Conservation (phyloP, 2,113 vertebrate genomes). For the Peromyscus polionotus region DNA sequence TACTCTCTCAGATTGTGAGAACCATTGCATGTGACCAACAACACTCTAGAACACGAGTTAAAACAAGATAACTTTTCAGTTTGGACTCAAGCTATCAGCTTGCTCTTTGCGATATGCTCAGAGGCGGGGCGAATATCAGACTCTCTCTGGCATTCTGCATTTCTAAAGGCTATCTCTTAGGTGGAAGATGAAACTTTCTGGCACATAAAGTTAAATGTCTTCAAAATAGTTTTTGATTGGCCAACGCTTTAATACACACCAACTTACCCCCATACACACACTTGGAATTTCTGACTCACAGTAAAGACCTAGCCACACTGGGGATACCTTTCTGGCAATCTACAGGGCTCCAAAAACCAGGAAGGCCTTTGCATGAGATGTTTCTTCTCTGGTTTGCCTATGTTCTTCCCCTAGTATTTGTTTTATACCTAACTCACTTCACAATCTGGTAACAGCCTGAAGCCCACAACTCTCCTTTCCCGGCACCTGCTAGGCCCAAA, state of each 20-base stretch:
- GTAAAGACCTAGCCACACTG: background rate
- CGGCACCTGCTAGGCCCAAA: background rate
- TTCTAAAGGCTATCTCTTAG: fast-evolving
- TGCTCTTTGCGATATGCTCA: background rate
- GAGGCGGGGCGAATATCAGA: background rate
- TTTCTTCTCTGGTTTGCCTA: background rate
- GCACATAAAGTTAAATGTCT: background rate
- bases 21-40: background rate
- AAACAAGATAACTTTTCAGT: background rate
- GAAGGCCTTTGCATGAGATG: background rate
- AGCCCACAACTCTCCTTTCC: background rate
- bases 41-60: background rate
- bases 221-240: background rate
- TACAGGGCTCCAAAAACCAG: background rate
- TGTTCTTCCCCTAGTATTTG: background rate
- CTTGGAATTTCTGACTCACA: background rate
- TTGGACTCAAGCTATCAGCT: background rate
- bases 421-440: background rate
- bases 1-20: background rate
- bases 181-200: background rate
- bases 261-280: background rate
- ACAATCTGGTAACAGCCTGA: background rate
- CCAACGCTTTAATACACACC: background rate
- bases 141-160: background rate
- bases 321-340: background rate